These are phyloP conservation scores for Eulemur rubriventer DNA, from an alignment of 2,797 vertebrate species.

Conservation along the genomic window DNA sequence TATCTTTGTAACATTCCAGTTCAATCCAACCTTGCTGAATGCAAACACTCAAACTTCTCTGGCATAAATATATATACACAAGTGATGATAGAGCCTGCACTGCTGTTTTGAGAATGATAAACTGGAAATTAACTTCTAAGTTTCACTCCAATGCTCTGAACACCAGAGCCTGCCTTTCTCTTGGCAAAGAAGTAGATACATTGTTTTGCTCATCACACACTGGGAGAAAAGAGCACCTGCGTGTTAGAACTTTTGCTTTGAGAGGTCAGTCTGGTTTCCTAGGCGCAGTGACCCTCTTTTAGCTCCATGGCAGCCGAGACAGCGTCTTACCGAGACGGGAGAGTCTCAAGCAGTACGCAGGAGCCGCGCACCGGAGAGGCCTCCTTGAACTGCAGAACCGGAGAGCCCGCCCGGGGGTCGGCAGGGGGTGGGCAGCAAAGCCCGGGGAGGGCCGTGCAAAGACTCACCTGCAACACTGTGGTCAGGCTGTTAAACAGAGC, in stretches of 20 bases:
- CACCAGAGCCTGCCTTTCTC: background rate
- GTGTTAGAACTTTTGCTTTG: background rate
- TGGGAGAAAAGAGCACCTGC: background rate
- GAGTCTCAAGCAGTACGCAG: background rate
- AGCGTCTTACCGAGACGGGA: background rate
- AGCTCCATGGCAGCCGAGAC: background rate
- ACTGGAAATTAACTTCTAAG: background rate
- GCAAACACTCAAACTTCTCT: background rate
- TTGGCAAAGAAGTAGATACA: background rate
- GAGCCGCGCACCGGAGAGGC: background rate
- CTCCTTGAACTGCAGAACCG: background rate
- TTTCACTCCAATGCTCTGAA: background rate
- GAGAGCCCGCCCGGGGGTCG: background rate
- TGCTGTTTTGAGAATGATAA: background rate
- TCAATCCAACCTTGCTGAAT: background rate
- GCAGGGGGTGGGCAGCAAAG: background rate
- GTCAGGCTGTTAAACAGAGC: slow-evolving; percentile 95
- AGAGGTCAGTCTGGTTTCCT: background rate
- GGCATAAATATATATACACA: background rate
- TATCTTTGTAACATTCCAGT: background rate
- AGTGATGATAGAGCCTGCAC: background rate
- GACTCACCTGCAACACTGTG: slow-evolving; percentile 91
- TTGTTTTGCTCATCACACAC: background rate
- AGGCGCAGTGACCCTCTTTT: background rate
- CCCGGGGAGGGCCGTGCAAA: background rate